A percentile compares a stretch with the other conserved stretches of the same genome.
These are phyloP conservation scores for Aspidoscelis tigris DNA, from an alignment of 2,113 vertebrate species.

Conservation along the genomic window DNA sequence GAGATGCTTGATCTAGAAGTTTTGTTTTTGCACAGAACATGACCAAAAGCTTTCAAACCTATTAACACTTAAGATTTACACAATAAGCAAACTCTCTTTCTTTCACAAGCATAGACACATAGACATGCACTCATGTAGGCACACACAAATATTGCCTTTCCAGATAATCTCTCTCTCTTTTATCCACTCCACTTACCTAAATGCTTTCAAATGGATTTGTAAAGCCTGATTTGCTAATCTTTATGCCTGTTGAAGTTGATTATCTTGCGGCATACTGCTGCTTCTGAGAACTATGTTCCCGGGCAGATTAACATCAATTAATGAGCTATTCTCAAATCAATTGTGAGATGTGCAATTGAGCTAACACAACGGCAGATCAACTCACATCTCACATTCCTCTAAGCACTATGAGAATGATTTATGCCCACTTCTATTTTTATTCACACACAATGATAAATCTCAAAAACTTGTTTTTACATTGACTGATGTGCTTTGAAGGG, in stretches of 20 bases:
- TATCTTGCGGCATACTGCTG: constrained; percentile 39
- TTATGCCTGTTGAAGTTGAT: constrained; percentile 43
- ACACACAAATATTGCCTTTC: too few relatives aligned
- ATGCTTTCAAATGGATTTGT: constrained; percentile 50
- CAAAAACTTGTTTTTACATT: constrained; percentile 38
- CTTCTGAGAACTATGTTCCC: background rate
- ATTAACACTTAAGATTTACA: constrained; percentile 22
- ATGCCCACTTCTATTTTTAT: background rate
- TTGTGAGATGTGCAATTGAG: constrained; percentile 21
- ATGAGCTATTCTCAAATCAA: background rate
- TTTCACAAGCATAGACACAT: background rate
- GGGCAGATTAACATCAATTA: constrained; percentile 47
- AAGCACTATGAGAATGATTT: constrained; percentile 14
- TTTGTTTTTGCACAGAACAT: constrained; percentile 14
- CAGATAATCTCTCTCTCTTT: constrained; percentile 20
- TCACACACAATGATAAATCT: constrained; percentile 20
- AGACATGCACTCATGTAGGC: background rate
- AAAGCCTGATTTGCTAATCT: constrained; percentile 53
- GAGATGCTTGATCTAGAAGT: constrained; percentile 4
- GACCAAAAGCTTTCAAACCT: constrained; percentile 7
- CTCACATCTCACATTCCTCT: constrained; percentile 34
- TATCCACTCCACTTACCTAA: constrained; percentile 45
- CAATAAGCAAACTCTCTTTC: constrained; percentile 5
- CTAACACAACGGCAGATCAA: constrained; percentile 37
- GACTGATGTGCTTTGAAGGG: constrained; percentile 18